Percentiles rank a stretch among this genome's conserved stretches.
Conservation (phyloP, 37 sponge, comb jelly and placozoan genomes). For the Ephydatia muelleri region DNA sequence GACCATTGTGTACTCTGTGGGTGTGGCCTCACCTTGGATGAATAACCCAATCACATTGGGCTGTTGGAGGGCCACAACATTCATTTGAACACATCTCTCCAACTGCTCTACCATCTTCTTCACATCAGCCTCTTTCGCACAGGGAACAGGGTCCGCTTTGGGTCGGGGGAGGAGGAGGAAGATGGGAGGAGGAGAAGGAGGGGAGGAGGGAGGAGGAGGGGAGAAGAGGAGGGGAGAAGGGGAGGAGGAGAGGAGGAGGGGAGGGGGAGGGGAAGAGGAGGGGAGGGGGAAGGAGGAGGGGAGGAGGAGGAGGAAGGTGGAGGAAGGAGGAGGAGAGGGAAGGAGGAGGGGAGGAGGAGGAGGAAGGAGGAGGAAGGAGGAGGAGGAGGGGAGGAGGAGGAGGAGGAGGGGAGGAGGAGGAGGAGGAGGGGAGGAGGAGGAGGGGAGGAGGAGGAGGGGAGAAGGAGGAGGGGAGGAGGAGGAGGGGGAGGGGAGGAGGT, state of each 20-base stretch:
- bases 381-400: too few relatives aligned
- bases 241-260: too few relatives aligned
- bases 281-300: too few relatives aligned
- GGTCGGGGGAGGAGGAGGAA: too few relatives aligned
- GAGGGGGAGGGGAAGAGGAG: too few relatives aligned
- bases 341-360: too few relatives aligned
- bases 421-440: not conserved
- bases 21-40: constrained; percentile 20
- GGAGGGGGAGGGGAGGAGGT: not conserved
- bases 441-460: not conserved
- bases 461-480: constrained; percentile 3
- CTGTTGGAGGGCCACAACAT: constrained; percentile 30
- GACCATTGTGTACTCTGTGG: not conserved
- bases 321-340: too few relatives aligned
- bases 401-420: not conserved
- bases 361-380: too few relatives aligned
- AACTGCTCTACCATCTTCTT: constrained; percentile 15
- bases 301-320: too few relatives aligned
- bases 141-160: not conserved
- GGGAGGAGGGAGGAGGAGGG: not conserved
- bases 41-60: constrained; percentile 33
- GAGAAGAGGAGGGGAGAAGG: not conserved
- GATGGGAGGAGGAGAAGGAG: too few relatives aligned
- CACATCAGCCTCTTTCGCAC: constrained; percentile 35
- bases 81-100: constrained; percentile 30